These are phyloP conservation scores for Galemys pyrenaicus DNA, from an alignment of 2,113 vertebrate genomes.

Conservation along the genomic window DNA sequence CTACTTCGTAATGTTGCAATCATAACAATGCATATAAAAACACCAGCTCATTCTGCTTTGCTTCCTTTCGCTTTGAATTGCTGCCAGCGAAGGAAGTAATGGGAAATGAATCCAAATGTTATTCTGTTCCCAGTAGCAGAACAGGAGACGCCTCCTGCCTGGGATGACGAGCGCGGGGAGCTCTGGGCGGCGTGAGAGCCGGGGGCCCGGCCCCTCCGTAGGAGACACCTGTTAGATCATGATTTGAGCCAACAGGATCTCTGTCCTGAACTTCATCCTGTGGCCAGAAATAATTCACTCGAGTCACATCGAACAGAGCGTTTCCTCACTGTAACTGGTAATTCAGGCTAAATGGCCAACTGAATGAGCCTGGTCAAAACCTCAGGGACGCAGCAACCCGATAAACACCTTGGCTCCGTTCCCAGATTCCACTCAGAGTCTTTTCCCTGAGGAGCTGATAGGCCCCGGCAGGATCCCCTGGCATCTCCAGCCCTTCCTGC, in stretches of 20 bases:
- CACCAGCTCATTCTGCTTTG: background rate
- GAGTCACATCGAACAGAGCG: constrained; percentile 44
- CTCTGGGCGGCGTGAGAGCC: background rate
- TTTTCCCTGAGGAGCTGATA: constrained; percentile 40
- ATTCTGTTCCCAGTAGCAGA: background rate
- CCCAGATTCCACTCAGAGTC: constrained; percentile 53
- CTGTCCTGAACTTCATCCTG: constrained; percentile 46
- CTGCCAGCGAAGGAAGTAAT: background rate
- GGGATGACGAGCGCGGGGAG: background rate
- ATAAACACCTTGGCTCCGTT: constrained; percentile 57
- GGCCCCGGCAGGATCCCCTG: constrained; percentile 39
- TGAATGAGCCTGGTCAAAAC: constrained; percentile 41
- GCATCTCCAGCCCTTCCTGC: constrained; percentile 31
- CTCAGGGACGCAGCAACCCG: constrained; percentile 43
- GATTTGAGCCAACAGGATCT: background rate
- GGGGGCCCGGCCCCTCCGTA: background rate
- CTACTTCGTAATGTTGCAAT: background rate
- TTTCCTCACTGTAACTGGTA: constrained; percentile 33
- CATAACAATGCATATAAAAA: background rate
- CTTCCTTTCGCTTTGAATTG: constrained; percentile 9
- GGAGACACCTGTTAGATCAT: constrained; percentile 24
- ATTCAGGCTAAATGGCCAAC: constrained; percentile 48
- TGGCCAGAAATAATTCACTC: constrained; percentile 43
- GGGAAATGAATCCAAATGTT: background rate
- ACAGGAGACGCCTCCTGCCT: background rate